These are phyloP conservation scores for Blastomussa wellsi DNA, from an alignment of 92 coral and sea anemone species.

Conservation along the genomic window DNA sequence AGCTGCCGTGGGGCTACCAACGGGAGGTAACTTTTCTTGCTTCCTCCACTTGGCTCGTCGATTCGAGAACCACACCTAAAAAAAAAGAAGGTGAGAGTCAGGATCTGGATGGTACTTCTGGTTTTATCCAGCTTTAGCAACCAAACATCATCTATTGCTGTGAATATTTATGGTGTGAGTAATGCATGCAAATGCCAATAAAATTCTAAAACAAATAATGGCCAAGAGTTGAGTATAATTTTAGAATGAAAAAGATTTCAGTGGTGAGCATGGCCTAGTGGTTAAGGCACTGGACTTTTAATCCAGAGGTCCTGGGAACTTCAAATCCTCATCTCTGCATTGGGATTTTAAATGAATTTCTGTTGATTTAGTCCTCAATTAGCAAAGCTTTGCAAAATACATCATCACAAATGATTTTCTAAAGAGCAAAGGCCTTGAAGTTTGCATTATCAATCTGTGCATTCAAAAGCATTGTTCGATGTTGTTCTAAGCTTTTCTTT, in stretches of 20 bases:
- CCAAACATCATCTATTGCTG: not conserved
- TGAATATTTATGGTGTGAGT: not conserved
- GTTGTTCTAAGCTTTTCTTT: not conserved
- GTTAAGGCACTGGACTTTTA: too few species aligned
- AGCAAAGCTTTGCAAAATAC: too few species aligned
- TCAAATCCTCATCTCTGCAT: too few species aligned
- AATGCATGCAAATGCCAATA: not conserved
- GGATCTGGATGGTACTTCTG: not conserved
- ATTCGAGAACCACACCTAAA: slow-evolving; percentile 96
- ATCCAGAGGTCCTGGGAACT: too few species aligned
- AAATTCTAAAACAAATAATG: not conserved
- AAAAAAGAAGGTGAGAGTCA: not conserved
- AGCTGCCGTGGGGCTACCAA: slow-evolving; percentile 63
- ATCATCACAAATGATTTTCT: too few species aligned
- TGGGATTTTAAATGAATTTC: too few species aligned
- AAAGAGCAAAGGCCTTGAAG: not conserved
- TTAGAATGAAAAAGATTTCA: not conserved
- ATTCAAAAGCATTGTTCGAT: not conserved
- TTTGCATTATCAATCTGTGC: not conserved
- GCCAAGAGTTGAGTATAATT: not conserved
- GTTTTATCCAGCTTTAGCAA: not conserved
- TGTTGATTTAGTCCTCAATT: too few species aligned
- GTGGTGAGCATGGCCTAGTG: too few species aligned
- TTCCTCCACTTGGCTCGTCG: slow-evolving; percentile 94
- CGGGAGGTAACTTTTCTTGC: slow-evolving; percentile 65